phyloP scores from a whole-genome alignment of 2,113 vertebrate genomes.

The Strigops habroptila region DNA sequence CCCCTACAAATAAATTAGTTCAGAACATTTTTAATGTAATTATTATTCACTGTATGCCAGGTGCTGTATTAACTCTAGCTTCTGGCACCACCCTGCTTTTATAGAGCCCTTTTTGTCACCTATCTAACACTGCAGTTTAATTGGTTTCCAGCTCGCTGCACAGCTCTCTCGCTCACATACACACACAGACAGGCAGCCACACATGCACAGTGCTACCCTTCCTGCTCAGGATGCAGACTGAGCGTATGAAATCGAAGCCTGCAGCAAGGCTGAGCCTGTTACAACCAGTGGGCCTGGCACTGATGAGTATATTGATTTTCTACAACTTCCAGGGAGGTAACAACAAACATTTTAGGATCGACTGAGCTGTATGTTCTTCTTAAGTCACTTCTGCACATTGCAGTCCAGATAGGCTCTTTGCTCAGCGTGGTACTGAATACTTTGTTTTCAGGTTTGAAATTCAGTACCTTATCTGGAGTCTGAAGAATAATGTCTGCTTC shows the following conservation, averaged over 20 bases:
- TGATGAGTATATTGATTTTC: conserved; percentile 47
- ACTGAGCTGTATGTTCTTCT: not conserved
- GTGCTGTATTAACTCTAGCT: not conserved
- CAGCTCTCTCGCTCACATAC: not conserved
- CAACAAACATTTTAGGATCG: conserved; percentile 10
- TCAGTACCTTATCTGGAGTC: not conserved
- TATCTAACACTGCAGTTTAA: conserved; percentile 19
- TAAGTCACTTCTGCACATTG: not conserved
- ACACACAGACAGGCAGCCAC: not conserved
- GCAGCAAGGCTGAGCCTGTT: conserved; percentile 8
- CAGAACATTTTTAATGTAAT: not conserved
- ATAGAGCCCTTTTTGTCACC: not conserved
- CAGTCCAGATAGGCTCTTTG: not conserved
- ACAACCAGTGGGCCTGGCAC: not conserved
- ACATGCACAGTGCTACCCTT: not conserved
- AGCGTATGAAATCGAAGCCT: not conserved
- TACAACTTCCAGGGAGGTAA: conserved; percentile 25
- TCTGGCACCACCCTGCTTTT: not conserved
- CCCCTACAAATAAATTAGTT: not conserved
- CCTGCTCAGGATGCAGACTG: not conserved
- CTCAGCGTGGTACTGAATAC: not conserved
- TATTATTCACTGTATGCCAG: not conserved
- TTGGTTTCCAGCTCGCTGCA: conserved; percentile 36
- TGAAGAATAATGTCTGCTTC: not conserved
- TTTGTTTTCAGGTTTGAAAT: not conserved